Evolutionary conservation across 1,140 invertebrate species (phyloP), one percentile per base, ranked within the genome.

Genomic region (Ceratina australensis): DNA sequence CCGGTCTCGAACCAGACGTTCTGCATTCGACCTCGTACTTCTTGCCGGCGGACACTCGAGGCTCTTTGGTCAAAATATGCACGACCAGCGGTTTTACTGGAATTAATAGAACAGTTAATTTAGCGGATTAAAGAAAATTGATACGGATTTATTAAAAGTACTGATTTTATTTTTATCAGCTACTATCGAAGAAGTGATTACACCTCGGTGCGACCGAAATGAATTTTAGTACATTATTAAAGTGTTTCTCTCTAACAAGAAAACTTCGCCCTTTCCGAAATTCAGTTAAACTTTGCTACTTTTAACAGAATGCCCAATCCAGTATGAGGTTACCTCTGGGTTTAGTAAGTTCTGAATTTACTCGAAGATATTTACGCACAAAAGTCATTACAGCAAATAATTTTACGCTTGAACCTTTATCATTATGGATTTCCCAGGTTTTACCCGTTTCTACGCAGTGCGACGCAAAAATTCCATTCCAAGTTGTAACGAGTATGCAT

Each of bases 1-100:
- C 94, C 0, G 97, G 97, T 73, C 95, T 93, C 0, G 97, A 97
- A 56, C 97, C 97, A 0, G 94, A 94, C 26, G 96, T 95, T 82
- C 95, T 94, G 87, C 97, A 98, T 87, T 96, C 95, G 26, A 98
- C 94, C 79, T 97, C 96, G 87, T 97, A 96, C 78, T 95, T 93
- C 87, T 95, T 96, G 80, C 96, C 96, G 0, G 96, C 96, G 13
- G 95, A 96, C 20, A 97, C 94, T 86, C 95, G 94, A 78, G 94
- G 93, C 89, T 96, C 95, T 90, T 96, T 96, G 60, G 95, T 96
- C 78, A 96, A 89, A 86, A 97, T 97, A 84, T 94, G 94, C 73
- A 97, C 96, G 33, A 95, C 93, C 85, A 96, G 93, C 33, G 96
- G 96, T 93, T 97, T 97, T 84, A 97, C 96, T 97, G 94, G 3